Percentiles rank a stretch among this genome's conserved stretches.
These are phyloP conservation scores for Nymphalis urticae DNA, from an alignment of 2,888 invertebrate genomes.

Conservation along the genomic window DNA sequence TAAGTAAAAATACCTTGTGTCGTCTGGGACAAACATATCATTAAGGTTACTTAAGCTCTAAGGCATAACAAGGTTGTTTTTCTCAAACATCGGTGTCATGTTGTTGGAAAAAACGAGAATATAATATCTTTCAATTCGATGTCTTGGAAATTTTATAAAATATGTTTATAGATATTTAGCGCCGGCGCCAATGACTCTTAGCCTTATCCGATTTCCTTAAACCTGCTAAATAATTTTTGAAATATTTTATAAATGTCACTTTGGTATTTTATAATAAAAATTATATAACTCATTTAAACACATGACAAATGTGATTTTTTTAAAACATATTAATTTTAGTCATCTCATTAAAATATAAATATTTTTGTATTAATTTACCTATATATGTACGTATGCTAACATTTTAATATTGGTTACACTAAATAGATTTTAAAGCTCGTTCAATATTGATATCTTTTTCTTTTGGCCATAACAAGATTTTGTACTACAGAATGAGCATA, in stretches of 20 bases:
- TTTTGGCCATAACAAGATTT: no score
- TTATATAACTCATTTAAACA: no score
- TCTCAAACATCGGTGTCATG: constrained; percentile 7
- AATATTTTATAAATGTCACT: background rate
- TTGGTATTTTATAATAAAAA: no score
- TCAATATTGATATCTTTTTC: no score
- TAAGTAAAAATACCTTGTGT: constrained; percentile 21
- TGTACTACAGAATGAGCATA: no score
- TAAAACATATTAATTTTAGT: no score
- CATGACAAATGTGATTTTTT: no score
- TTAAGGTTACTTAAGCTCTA: constrained; percentile 14
- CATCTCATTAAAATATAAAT: no score
- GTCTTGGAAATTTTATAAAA: constrained; percentile 18
- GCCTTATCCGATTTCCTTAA: constrained; percentile 5
- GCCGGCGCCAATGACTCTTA: constrained; percentile 11
- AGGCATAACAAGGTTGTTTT: constrained; percentile 13
- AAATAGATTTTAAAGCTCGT: no score
- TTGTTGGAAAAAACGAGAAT: constrained; percentile 13
- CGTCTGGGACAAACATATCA: constrained; percentile 12
- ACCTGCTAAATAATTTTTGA: background rate
- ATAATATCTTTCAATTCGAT: constrained; percentile 1
- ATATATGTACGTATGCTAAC: no score
- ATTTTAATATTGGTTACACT: no score
- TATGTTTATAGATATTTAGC: constrained; percentile 12
- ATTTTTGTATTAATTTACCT: no score